A percentile compares a stretch with the other conserved stretches of the same genome.
These are phyloP conservation scores for Dasysyrphus tricinctus DNA, from an alignment of 2,888 invertebrate species.

Conservation along the genomic window DNA sequence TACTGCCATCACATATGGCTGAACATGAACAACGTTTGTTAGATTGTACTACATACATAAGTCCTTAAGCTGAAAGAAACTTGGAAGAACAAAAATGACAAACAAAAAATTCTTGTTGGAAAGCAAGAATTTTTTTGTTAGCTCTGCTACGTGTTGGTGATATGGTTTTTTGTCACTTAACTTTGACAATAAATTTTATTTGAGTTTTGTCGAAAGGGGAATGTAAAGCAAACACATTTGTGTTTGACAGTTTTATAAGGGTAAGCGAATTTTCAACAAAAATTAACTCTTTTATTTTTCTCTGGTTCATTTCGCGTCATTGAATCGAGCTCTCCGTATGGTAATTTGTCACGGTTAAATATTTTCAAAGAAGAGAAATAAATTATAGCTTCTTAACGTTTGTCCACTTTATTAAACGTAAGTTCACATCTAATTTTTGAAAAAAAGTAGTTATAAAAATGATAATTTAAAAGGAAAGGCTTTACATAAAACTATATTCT, in stretches of 20 bases:
- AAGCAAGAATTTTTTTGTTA: constrained; percentile 2
- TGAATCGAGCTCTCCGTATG: too few relatives aligned
- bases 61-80: not conserved
- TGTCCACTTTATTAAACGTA: too few relatives aligned
- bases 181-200: constrained; percentile 10
- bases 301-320: not conserved
- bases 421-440: too few relatives aligned
- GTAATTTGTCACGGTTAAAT: too few relatives aligned
- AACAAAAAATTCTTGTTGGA: not conserved
- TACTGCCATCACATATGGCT: constrained; percentile 1
- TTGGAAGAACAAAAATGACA: not conserved
- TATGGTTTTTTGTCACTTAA: not conserved
- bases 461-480: too few relatives aligned
- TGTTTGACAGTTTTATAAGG: not conserved
- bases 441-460: too few relatives aligned
- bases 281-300: not conserved
- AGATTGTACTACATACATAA: not conserved
- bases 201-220: not conserved
- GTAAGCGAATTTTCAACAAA: not conserved
- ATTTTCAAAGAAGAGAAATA: too few relatives aligned
- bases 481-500: too few relatives aligned
- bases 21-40: not conserved
- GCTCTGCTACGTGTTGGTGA: not conserved
- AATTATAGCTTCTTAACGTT: too few relatives aligned
- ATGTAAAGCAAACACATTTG: not conserved